These are phyloP conservation scores for Crepidodera aurea DNA, from an alignment of 2,888 invertebrate genomes.

Conservation along the genomic window DNA sequence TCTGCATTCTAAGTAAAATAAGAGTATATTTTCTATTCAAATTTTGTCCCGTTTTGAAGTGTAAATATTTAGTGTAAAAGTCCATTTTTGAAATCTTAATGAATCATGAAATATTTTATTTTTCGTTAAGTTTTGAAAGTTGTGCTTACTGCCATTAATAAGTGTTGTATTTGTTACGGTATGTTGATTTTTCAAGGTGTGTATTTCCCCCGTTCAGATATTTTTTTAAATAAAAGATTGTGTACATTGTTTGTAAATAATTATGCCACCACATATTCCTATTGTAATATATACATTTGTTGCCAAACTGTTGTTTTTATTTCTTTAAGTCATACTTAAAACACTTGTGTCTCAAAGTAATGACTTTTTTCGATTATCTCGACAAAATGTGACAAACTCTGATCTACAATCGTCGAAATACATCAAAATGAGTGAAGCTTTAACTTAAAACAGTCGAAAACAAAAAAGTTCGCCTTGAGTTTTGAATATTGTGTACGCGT, in stretches of 20 bases:
- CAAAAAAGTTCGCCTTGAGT: too few species aligned
- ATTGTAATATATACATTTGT: constrained; percentile 51
- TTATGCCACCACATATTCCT: constrained; percentile 39
- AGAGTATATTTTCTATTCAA: background rate
- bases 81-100: too few species aligned
- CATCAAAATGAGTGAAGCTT: too few species aligned
- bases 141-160: background rate
- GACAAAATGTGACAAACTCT: too few species aligned
- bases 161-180: constrained; percentile 8
- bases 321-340: background rate
- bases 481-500: too few species aligned
- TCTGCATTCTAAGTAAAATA: background rate
- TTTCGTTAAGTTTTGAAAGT: background rate
- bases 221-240: constrained; percentile 23
- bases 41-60: background rate
- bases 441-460: too few species aligned
- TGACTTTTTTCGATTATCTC: too few species aligned
- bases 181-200: background rate
- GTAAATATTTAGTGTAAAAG: background rate
- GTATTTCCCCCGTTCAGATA: constrained; percentile 11
- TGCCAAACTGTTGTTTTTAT: constrained; percentile 35
- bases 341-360: too few species aligned
- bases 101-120: too few species aligned
- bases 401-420: too few species aligned
- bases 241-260: constrained; percentile 50